Evolutionary conservation across 2,888 invertebrate species (phyloP).

Genomic region (Carabus problematicus): DNA sequence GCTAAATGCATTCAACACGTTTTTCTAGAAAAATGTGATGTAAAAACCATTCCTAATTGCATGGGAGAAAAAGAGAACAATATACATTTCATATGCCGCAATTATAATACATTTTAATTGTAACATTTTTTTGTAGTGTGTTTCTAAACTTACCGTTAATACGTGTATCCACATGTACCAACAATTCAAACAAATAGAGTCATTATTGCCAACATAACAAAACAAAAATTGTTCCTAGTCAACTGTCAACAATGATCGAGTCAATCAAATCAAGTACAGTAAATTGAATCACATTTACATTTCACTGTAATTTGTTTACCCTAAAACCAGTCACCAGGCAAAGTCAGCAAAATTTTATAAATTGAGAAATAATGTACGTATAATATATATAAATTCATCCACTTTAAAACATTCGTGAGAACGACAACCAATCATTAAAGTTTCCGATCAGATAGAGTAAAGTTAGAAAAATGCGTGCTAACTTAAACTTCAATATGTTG

Average conservation of each 20-base stretch:
- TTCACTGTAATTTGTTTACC: conserved; percentile 22
- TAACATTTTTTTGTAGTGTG: too few relatives aligned
- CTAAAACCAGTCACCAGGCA: background rate
- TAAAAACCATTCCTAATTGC: too few relatives aligned
- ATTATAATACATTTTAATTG: too few relatives aligned
- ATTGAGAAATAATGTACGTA: too few relatives aligned
- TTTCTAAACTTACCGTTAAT: conserved; percentile 15
- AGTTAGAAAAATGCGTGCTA: background rate
- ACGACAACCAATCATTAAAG: background rate
- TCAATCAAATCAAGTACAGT: conserved; percentile 9
- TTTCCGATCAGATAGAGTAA: background rate
- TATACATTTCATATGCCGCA: too few relatives aligned
- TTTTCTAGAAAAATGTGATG: too few relatives aligned
- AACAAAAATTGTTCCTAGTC: conserved; percentile 28
- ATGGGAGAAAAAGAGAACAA: too few relatives aligned
- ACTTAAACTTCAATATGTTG: conserved; percentile 17
- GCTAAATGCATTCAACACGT: too few relatives aligned
- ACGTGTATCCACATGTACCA: conserved; percentile 25
- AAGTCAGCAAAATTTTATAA: too few relatives aligned
- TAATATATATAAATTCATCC: too few relatives aligned
- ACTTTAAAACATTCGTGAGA: too few relatives aligned
- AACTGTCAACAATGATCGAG: conserved; percentile 26
- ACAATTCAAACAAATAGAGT: background rate
- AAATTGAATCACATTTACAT: conserved; percentile 18
- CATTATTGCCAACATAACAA: conserved; percentile 18